Evolutionary conservation across 64 coral and sea anemone genomes (phyloP).

Genomic region (Pocillopora damicornis): DNA sequence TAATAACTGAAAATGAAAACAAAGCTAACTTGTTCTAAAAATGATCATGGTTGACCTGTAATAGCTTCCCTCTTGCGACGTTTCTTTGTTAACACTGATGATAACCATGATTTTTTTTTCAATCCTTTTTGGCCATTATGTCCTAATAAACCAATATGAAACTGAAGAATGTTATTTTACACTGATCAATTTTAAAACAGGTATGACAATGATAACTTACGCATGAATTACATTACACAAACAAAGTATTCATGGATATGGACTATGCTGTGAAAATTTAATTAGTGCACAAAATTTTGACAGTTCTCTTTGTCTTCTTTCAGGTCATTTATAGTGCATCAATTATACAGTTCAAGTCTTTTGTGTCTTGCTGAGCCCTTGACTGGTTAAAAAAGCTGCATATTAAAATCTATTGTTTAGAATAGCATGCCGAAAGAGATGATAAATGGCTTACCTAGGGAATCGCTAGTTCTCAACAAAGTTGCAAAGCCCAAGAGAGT

Average conservation of each 20-base stretch:
- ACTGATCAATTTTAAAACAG: no score
- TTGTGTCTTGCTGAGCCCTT: neutral
- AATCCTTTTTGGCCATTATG: no score
- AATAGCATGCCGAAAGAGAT: conserved; percentile 40
- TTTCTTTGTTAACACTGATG: no score
- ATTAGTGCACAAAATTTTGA: neutral
- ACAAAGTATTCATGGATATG: neutral
- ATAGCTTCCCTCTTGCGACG: no score
- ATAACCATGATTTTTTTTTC: no score
- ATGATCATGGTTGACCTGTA: no score
- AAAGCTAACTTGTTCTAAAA: no score
- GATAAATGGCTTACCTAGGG: conserved; percentile 4
- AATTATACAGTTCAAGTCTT: neutral
- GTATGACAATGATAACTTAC: neutral
- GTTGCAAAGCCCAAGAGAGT: conserved; percentile 8
- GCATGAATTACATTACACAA: no score
- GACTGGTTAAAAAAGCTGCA: neutral
- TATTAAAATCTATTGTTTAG: neutral
- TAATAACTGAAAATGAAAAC: neutral
- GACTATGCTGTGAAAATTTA: neutral
- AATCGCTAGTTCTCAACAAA: conserved; percentile 28
- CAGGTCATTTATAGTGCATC: neutral
- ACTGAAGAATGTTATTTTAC: no score
- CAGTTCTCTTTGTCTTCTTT: neutral
- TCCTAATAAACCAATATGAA: no score